A percentile compares a stretch with the other conserved stretches of the same genome.
Conservation (phyloP, 2,888 invertebrate species). For the Callyntrura sp. region DNA sequence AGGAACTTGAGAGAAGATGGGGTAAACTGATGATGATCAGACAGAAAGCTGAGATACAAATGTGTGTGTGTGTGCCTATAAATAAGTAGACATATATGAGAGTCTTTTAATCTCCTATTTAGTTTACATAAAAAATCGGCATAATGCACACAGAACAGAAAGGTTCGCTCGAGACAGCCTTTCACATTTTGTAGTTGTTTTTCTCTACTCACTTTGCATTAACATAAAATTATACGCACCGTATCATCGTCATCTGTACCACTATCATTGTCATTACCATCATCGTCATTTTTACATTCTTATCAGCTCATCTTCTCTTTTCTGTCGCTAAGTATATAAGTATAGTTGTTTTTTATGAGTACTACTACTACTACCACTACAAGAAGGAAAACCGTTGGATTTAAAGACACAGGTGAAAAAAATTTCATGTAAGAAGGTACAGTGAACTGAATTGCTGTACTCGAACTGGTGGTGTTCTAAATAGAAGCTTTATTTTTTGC, state of each 20-base stretch:
- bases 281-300: background rate
- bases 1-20: background rate
- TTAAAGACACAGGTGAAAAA: background rate
- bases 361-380: background rate
- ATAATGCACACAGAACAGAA: slow-evolving; percentile 12
- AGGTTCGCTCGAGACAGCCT: background rate
- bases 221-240: background rate
- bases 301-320: slow-evolving; percentile 7
- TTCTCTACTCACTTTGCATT: background rate
- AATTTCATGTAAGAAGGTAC: background rate
- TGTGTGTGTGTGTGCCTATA: background rate
- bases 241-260: background rate
- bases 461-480: background rate
- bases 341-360: background rate
- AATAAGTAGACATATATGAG: background rate
- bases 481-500: background rate
- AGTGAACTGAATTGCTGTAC: too few relatives aligned
- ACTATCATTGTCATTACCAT: slow-evolving; percentile 32
- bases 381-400: background rate
- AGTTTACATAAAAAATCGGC: background rate
- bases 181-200: slow-evolving; percentile 37
- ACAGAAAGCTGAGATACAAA: background rate
- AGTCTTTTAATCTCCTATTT: background rate
- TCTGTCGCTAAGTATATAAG: background rate
- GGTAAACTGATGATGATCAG: background rate